phyloP scores from a whole-genome alignment of 2,888 invertebrate species.

The Synergus itoensis region DNA sequence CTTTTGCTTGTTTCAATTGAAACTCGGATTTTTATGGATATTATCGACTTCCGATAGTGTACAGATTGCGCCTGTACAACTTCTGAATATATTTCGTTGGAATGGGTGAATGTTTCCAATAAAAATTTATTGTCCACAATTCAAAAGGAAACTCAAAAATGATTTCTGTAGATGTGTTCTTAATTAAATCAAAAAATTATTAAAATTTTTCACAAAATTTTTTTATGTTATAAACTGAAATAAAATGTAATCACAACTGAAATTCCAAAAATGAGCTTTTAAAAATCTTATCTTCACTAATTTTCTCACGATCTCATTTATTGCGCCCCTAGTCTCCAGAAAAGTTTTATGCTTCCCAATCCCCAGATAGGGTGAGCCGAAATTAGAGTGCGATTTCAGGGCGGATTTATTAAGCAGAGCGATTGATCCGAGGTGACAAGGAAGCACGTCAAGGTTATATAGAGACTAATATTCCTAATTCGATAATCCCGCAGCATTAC shows the following conservation, averaged over 20 bases:
- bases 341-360: background rate
- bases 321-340: background rate
- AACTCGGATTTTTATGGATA: too few species aligned
- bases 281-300: background rate
- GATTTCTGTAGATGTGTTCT: too few species aligned
- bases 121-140: too few species aligned
- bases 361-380: background rate
- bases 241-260: background rate
- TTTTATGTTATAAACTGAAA: too few species aligned
- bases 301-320: background rate
- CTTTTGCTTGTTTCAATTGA: too few species aligned
- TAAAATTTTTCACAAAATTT: too few species aligned
- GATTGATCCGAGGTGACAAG: background rate
- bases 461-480: background rate
- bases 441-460: slow-evolving; percentile 2
- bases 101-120: too few species aligned
- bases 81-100: too few species aligned
- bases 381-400: background rate
- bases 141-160: too few species aligned
- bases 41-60: too few species aligned
- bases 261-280: background rate
- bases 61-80: too few species aligned
- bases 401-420: background rate
- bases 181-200: too few species aligned
- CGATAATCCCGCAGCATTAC: slow-evolving; percentile 2